A percentile compares a stretch with the other conserved stretches of the same genome.
phyloP scores from a whole-genome alignment of 2,888 invertebrate genomes.

The Sympetrum striolatum region DNA sequence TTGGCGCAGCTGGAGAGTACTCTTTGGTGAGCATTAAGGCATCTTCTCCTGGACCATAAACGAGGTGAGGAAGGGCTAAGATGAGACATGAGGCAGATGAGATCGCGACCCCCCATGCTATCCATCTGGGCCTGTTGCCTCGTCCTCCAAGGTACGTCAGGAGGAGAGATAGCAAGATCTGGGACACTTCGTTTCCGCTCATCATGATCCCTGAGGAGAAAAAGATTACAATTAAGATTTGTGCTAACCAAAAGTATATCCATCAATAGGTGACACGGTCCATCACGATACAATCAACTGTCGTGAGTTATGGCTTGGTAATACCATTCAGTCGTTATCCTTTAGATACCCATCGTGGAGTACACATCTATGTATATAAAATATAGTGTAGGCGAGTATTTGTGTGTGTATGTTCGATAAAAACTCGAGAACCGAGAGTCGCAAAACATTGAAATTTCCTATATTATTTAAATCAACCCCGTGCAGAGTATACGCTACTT shows the following conservation, averaged over 20 bases:
- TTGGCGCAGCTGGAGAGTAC: conserved; percentile 52
- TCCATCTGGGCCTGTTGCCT: conserved; percentile 71
- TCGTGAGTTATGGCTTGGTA: no score
- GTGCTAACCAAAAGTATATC: background rate
- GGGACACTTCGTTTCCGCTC: conserved; percentile 74
- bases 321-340: no score
- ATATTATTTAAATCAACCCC: no score
- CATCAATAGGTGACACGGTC: background rate
- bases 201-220: conserved; percentile 67
- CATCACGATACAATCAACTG: no score
- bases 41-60: conserved; percentile 68
- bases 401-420: no score
- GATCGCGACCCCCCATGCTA: conserved; percentile 69
- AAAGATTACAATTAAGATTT: background rate
- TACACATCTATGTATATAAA: no score
- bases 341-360: no score
- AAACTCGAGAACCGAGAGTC: no score
- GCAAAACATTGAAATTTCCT: no score
- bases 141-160: conserved; percentile 71
- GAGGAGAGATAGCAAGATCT: conserved; percentile 68
- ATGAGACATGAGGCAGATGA: conserved; percentile 69
- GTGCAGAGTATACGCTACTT: no score
- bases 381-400: no score
- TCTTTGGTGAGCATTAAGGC: conserved; percentile 62
- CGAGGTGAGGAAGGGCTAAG: conserved; percentile 67